Percentiles rank a stretch among this genome's conserved stretches.
phyloP scores from a whole-genome alignment of 2,888 invertebrate genomes.

The Meta bourneti region DNA sequence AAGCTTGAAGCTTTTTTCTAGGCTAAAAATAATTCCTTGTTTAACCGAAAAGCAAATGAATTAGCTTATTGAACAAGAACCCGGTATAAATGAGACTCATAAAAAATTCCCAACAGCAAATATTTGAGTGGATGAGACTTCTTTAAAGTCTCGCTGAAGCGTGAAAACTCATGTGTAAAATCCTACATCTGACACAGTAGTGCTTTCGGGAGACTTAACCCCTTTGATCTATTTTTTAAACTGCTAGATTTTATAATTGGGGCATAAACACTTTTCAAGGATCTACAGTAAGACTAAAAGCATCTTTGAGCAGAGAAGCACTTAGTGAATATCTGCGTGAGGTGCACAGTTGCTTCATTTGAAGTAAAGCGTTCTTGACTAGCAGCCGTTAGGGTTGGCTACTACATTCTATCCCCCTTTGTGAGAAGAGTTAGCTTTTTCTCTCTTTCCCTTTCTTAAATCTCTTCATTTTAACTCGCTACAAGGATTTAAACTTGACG shows the following conservation, averaged over 20 bases:
- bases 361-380: neutral
- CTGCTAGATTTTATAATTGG: neutral
- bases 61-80: neutral
- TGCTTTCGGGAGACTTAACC: too few species aligned
- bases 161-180: neutral
- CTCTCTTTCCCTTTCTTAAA: neutral
- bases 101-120: neutral
- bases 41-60: neutral
- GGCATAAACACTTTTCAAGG: neutral
- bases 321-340: neutral
- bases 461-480: neutral
- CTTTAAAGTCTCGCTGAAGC: neutral
- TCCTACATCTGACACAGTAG: too few species aligned
- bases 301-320: neutral
- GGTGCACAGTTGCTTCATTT: neutral
- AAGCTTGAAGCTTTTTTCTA: too few species aligned
- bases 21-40: neutral
- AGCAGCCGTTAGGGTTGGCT: neutral
- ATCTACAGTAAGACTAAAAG: neutral
- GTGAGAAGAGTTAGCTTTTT: neutral
- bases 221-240: neutral
- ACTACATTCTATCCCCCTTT: neutral
- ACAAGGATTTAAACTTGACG: neutral
- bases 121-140: neutral
- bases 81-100: too few species aligned